Percentiles rank a stretch among this genome's conserved stretches.
Evolutionary conservation across 2,797 vertebrate genomes (phyloP).

Genomic region (Characodon lateralis): DNA sequence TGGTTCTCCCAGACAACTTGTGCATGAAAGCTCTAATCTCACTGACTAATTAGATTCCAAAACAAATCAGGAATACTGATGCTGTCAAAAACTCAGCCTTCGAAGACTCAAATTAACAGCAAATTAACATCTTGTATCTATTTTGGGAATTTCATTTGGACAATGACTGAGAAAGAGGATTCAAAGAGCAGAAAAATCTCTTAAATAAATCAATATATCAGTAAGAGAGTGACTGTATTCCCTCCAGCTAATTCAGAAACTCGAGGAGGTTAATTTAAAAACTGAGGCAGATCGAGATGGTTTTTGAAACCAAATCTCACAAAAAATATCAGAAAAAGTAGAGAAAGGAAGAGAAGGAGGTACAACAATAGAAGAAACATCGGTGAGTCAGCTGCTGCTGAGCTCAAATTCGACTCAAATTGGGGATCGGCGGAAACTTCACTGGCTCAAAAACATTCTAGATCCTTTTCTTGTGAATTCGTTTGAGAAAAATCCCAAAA

Average conservation of each 20-base stretch:
- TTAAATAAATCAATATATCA: conserved; percentile 34
- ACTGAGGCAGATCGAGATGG: not conserved
- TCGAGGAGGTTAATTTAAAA: not conserved
- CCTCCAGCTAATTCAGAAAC: conserved; percentile 1
- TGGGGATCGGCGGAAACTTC: not conserved
- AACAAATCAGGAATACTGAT: conserved; percentile 74
- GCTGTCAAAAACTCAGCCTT: conserved; percentile 65
- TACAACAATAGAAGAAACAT: conserved; percentile 22
- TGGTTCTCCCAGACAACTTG: conserved; percentile 70
- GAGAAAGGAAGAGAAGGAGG: conserved; percentile 25
- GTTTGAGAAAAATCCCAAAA: not conserved
- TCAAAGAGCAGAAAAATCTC: conserved; percentile 35
- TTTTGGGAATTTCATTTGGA: conserved; percentile 41
- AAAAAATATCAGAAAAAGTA: not conserved
- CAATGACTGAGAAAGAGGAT: conserved; percentile 13
- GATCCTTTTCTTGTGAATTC: not conserved
- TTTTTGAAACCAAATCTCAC: not conserved
- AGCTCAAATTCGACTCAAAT: not conserved
- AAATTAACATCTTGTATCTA: conserved; percentile 71
- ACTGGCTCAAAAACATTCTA: not conserved
- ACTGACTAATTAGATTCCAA: conserved; percentile 73
- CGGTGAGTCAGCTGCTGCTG: not conserved
- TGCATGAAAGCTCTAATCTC: conserved; percentile 75
- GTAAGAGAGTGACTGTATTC: not conserved
- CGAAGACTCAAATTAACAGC: conserved; percentile 68